Conservation (phyloP, 2,797 vertebrate species). For the Falco concolor region DNA sequence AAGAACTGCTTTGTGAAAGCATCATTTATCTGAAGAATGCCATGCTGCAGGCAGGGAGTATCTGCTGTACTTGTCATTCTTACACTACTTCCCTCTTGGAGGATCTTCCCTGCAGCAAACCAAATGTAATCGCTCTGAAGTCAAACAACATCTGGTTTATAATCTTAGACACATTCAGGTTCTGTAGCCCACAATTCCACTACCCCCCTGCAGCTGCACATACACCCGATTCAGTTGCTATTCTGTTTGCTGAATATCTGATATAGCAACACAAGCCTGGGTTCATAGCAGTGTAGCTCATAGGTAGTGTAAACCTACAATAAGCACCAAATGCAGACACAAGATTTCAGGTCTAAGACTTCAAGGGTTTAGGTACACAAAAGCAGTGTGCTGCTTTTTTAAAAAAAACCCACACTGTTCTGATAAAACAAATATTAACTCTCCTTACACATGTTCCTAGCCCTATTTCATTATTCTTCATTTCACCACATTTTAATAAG, state of each 20-base stretch:
- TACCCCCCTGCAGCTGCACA: background rate
- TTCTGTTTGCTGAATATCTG: background rate
- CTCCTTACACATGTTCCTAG: background rate
- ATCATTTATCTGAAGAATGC: background rate
- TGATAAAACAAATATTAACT: background rate
- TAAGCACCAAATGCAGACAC: background rate
- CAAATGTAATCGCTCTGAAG: background rate
- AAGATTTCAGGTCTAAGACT: background rate
- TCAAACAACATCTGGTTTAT: background rate
- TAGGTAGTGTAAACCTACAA: background rate
- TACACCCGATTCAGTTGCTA: background rate
- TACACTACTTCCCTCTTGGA: background rate
- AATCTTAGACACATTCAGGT: background rate
- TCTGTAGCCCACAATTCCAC: background rate
- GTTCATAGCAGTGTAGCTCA: background rate
- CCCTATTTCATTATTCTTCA: background rate
- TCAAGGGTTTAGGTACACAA: background rate
- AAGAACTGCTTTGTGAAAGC: background rate
- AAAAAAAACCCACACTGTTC: background rate
- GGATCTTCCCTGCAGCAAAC: background rate
- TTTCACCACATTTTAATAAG: background rate
- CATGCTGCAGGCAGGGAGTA: background rate
- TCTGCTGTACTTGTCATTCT: background rate
- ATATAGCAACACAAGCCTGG: background rate
- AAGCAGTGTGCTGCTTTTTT: background rate